Percentiles rank a stretch among this genome's conserved stretches.
Conservation (phyloP, 2,888 invertebrate genomes). For the Emmelina monodactyla region DNA sequence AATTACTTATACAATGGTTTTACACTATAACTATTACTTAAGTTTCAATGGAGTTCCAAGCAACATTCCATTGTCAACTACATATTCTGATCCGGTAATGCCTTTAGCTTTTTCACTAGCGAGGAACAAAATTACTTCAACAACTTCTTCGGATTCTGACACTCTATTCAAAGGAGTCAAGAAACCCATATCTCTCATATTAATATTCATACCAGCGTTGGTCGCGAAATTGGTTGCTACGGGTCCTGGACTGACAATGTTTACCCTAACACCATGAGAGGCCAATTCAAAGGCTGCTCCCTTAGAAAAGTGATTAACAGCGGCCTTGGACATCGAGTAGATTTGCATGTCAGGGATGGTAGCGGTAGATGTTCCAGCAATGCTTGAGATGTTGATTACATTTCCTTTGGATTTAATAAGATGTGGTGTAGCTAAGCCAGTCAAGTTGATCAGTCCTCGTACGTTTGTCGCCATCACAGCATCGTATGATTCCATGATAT, state of each 20-base stretch:
- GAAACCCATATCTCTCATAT: background rate
- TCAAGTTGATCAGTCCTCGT: conserved; percentile 18
- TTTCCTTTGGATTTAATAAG: conserved; percentile 23
- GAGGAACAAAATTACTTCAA: conserved; percentile 22
- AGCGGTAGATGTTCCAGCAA: conserved; percentile 53
- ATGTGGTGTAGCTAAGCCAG: conserved; percentile 19
- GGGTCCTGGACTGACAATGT: conserved; percentile 13
- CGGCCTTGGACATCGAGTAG: conserved; percentile 14
- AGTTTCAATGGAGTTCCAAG: conserved; percentile 9
- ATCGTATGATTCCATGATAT: conserved; percentile 19
- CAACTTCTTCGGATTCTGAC: conserved; percentile 17
- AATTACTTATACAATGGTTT: no score
- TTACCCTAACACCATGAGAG: conserved; percentile 13
- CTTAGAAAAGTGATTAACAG: conserved; percentile 14
- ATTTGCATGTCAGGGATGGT: conserved; percentile 81
- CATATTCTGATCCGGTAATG: conserved; percentile 20
- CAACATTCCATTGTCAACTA: conserved; percentile 18
- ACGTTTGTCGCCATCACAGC: conserved; percentile 21
- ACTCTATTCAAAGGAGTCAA: conserved; percentile 7
- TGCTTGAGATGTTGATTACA: conserved; percentile 25
- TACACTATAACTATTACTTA: conserved; percentile 12
- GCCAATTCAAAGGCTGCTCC: conserved; percentile 12
- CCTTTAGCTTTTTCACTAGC: conserved; percentile 24
- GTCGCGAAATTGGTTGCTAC: conserved; percentile 12
- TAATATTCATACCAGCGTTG: conserved; percentile 63